Evolutionary conservation across 2,888 invertebrate genomes (phyloP).

Genomic region (Imbricaverruca yamaguchii): DNA sequence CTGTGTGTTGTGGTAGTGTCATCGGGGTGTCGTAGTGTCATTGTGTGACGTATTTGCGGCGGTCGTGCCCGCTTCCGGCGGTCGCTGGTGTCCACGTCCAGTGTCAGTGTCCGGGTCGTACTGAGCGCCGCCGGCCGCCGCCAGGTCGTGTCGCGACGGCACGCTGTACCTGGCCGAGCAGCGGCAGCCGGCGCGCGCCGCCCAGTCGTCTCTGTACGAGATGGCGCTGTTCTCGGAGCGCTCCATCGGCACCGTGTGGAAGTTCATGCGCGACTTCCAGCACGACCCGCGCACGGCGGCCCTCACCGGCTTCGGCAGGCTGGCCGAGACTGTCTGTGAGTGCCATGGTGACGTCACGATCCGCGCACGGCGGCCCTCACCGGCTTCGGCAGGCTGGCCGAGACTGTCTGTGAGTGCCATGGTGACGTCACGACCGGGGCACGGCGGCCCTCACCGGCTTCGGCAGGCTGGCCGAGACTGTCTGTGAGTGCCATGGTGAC

Average conservation of each 20-base stretch:
- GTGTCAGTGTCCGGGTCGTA: too few relatives aligned
- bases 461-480: slow-evolving; percentile 31
- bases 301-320: slow-evolving; percentile 30
- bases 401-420: slow-evolving; percentile 29
- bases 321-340: slow-evolving; percentile 32
- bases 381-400: slow-evolving; percentile 32
- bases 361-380: slow-evolving; percentile 44
- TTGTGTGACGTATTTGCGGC: too few relatives aligned
- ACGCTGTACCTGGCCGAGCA: slow-evolving; percentile 8
- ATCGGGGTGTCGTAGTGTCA: too few relatives aligned
- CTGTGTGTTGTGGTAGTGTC: too few relatives aligned
- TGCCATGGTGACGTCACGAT: too few relatives aligned
- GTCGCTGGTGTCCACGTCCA: too few relatives aligned
- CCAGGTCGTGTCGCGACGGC: slow-evolving; percentile 1
- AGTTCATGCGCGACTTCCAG: slow-evolving; percentile 51
- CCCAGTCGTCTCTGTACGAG: slow-evolving; percentile 80
- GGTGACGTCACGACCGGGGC: slow-evolving; percentile 55
- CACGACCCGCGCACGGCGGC: slow-evolving; percentile 51
- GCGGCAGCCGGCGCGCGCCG: slow-evolving; percentile 48
- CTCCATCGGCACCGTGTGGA: slow-evolving; percentile 59
- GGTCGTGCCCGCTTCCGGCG: too few relatives aligned
- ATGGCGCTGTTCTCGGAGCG: slow-evolving; percentile 66
- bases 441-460: slow-evolving; percentile 30
- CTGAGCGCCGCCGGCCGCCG: too few relatives aligned
- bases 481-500: slow-evolving; percentile 28